Base-by-base conservation (phyloP, 2,888 invertebrate species). In the Dione vanillae region DNA sequence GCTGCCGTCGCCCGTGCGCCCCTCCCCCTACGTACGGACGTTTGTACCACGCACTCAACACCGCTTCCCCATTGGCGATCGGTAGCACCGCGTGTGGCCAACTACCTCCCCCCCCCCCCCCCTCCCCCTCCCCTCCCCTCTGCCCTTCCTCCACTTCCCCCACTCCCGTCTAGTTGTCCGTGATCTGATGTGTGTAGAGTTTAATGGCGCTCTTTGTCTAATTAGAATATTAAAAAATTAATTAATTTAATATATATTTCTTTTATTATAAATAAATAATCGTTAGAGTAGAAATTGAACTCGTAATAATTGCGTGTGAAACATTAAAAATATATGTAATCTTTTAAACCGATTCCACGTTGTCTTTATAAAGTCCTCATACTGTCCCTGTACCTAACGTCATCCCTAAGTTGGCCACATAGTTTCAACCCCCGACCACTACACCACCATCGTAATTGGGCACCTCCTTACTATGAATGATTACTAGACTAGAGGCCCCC, bases 31-130 rank as follows among this genome's bases (percentile, higher is more conserved):
- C 92, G 93, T 92, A 92, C 91, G 92, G 89, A 90, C 88, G 90
- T 93, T 92, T 92, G 91, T 91, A 92, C 91, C 92, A 91, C 92
- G 92, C 92, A 92, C 91, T 92, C 92, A 86, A 90, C 91, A 90
- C 91, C 91, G 91, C 91, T 91, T 91, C 90, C 90, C 90, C 83
- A 82, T 90, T 89, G 90, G 90, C 90, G 86, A 84, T 72, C 72
- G 72, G 73, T 83, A 77, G 81, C 83, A 83, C 82, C 82, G 83
- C 86, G 68, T 35, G 61, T 61, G 41, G 61, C 61, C 61, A 75
- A 76, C 65, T 43, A 51, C 49, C 5, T 19, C 49, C 49, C 19
- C 9, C 1, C 45, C 14, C n/a, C 14, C 6, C 43, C 12, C 14
- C 12, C 67, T 45, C 69, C 73, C 65, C 65, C 70, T 73, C 67